phyloP scores from a whole-genome alignment of 2,797 vertebrate species.

The Ispidina picta region DNA sequence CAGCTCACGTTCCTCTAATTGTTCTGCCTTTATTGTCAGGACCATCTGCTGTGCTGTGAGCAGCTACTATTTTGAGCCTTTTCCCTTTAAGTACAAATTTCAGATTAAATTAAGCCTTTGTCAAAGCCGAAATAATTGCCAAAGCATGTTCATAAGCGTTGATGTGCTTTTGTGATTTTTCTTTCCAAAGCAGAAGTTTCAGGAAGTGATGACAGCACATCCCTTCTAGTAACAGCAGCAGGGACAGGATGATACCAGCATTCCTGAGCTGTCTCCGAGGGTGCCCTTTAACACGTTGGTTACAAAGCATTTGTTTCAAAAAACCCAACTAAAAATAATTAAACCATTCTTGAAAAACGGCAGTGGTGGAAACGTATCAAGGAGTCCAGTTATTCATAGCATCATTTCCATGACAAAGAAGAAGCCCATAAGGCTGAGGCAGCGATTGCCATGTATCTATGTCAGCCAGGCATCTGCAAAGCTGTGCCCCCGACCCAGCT shows the following conservation, averaged over 20 bases:
- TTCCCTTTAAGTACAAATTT: slow-evolving; percentile 44
- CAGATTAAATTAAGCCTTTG: slow-evolving; percentile 61
- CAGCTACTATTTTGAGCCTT: slow-evolving; percentile 54
- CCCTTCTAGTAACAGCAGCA: not conserved
- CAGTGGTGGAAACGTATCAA: not conserved
- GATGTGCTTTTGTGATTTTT: slow-evolving; percentile 18
- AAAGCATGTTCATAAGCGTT: slow-evolving; percentile 18
- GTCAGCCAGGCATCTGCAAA: not conserved
- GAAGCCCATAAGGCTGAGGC: not conserved
- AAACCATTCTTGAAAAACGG: not conserved
- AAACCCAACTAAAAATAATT: not conserved
- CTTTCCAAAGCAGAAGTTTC: not conserved
- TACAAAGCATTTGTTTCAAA: not conserved
- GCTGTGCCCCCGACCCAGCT: not conserved
- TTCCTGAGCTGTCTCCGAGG: not conserved
- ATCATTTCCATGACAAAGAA: not conserved
- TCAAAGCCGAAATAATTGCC: slow-evolving; percentile 57
- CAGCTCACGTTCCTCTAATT: slow-evolving; percentile 45
- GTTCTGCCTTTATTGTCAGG: slow-evolving; percentile 58
- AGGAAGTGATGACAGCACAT: not conserved
- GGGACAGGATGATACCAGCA: not conserved
- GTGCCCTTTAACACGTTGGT: not conserved
- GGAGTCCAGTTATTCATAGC: not conserved
- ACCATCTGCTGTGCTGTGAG: slow-evolving; percentile 55
- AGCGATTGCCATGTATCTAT: not conserved